Base-by-base conservation (phyloP, 2,797 vertebrate genomes). In the Dromococcyx pavoninus region DNA sequence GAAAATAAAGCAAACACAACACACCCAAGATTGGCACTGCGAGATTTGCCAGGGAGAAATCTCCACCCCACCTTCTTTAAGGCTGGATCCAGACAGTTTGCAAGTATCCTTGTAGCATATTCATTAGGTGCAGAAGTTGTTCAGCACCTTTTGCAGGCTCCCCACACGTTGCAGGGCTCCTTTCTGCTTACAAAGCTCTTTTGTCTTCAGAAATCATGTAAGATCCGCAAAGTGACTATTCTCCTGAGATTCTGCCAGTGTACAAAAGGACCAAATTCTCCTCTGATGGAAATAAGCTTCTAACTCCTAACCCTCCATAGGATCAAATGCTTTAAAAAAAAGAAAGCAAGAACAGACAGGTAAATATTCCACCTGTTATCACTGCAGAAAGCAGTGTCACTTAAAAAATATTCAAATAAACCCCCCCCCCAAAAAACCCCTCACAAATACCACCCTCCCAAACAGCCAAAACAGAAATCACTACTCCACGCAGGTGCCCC, bases 1-100 rank as follows among this genome's bases (percentile, higher is more conserved):
- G 43, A 91, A 94, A 75, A 71, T 9, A 54, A 74, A 56, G 25
- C 19, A 88, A 95, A 91, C 43, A 54, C 25, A 69, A 28, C 57
- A 81, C 17, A 0, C 53, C 50, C 56, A 66, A 50, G 62, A 48
- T 0, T 44, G 62, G 33, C 27, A 15, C 10, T 3, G 3, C n/a
- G n/a, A n/a, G n/a, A n/a, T 57, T 37, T 80, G 57, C 83, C 66
- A 76, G 27, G 23, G 9, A 96, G 35, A 76, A 74, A 11, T 22
- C 32, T 74, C 57, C 86, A 84, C 37, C 21, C 8, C 3, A 14
- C 3, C 14, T 79, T 54, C 27, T 60, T 56, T 37, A 57, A 2
- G 3, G 51, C 32, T 84, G 24, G 15, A 51, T 66, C 48, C 7
- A 3, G 32, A 18, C 60, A 32, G 17, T 39, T 57, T 43, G 46